Conservation (phyloP, 2,113 vertebrate species). For the Epinephelus fuscoguttatus region DNA sequence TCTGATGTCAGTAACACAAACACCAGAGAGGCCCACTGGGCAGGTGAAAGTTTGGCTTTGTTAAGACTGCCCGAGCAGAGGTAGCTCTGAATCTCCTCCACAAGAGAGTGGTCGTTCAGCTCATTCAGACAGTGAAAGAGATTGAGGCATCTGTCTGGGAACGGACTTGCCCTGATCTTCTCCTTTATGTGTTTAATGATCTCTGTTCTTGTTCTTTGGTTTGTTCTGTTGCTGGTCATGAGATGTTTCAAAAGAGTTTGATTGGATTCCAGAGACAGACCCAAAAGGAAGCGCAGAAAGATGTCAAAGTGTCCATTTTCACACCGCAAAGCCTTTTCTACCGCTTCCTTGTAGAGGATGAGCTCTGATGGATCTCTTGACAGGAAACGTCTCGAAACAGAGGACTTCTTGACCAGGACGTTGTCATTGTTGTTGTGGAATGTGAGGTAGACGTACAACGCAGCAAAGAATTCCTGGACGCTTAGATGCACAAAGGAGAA, state of each 20-base stretch:
- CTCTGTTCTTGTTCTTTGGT: slow-evolving; percentile 43
- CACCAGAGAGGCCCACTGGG: slow-evolving; percentile 74
- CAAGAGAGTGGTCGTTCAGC: slow-evolving; percentile 70
- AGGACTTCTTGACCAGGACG: slow-evolving; percentile 61
- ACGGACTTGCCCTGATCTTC: slow-evolving; percentile 54
- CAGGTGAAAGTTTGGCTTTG: slow-evolving; percentile 48
- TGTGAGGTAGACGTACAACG: slow-evolving; percentile 70
- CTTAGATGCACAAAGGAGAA: slow-evolving; percentile 78
- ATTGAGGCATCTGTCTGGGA: slow-evolving; percentile 70
- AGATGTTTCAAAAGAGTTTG: slow-evolving; percentile 58
- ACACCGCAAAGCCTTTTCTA: slow-evolving; percentile 62
- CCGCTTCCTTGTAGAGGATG: slow-evolving; percentile 69
- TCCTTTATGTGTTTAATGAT: slow-evolving; percentile 70
- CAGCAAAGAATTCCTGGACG: slow-evolving; percentile 78
- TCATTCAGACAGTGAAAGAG: slow-evolving; percentile 79
- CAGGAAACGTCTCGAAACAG: not conserved
- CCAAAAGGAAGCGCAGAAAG: slow-evolving; percentile 79
- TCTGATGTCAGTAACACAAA: slow-evolving; percentile 76
- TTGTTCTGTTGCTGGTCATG: slow-evolving; percentile 56
- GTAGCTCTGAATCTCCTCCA: slow-evolving; percentile 72
- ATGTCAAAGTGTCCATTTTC: slow-evolving; percentile 71
- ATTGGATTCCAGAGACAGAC: slow-evolving; percentile 73
- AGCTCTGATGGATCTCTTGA: slow-evolving; percentile 54
- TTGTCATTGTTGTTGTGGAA: slow-evolving; percentile 75
- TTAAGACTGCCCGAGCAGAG: slow-evolving; percentile 44